Percentiles rank a stretch among this genome's conserved stretches.
Conservation (phyloP, 2,797 vertebrate species). For the Oryzias sinensis region DNA sequence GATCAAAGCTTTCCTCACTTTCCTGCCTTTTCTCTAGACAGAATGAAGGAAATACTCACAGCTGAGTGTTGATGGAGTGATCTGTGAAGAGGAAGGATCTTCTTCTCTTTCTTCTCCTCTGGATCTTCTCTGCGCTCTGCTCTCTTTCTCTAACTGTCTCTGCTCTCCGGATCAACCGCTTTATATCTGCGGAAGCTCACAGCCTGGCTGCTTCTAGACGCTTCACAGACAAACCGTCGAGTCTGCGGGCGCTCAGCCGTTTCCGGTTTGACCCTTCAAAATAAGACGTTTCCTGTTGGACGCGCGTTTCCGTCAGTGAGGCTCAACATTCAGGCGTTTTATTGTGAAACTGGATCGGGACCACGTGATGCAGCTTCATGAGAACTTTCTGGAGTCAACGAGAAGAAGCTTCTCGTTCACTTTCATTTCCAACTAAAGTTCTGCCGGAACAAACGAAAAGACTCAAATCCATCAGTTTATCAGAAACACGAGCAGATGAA, state of each 20-base stretch:
- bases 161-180: constrained; percentile 2
- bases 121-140: background rate
- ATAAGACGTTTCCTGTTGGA: background rate
- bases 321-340: background rate
- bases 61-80: background rate
- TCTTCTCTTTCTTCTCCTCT: background rate
- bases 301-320: background rate
- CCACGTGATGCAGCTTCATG: background rate
- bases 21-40: background rate
- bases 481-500: no score
- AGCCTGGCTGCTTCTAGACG: constrained; percentile 4
- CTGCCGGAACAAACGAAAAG: no score
- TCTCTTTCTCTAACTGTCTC: background rate
- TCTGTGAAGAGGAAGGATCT: constrained; percentile 1
- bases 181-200: constrained; percentile 1
- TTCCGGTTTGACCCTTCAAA: background rate
- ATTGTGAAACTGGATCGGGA: background rate
- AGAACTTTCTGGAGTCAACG: background rate
- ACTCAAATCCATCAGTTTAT: no score
- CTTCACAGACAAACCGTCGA: background rate
- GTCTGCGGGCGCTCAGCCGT: background rate
- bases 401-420: background rate
- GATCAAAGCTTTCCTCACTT: background rate
- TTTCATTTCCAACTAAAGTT: no score
- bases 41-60: background rate